Base-by-base conservation (phyloP, 2,113 vertebrate species). In the Sander lucioperca region DNA sequence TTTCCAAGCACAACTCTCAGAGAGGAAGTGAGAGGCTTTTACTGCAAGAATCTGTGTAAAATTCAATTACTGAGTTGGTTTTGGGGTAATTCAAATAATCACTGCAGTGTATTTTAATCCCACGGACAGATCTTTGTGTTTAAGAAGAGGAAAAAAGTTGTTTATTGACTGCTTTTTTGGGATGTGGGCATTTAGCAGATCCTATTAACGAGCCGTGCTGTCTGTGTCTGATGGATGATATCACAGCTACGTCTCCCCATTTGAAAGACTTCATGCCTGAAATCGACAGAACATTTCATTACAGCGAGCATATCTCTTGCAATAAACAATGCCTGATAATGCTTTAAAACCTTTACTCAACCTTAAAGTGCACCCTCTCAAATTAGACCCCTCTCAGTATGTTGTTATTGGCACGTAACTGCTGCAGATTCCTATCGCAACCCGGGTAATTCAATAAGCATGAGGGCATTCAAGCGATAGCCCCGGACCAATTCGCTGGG, bases 401-500 rank as follows among this genome's bases (percentile, higher is more conserved):
- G 94, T 96, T 95, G 82, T 92, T 88, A 81, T 94, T 97, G 96
- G 96, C 95, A 95, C 90, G 30, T 88, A 91, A 87, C 92, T 90
- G 85, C 91, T 87, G 91, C 51, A 86, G 89, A 96, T 97, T 93
- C 87, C 81, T 95, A 96, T 96, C 96, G 87, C 84, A 89, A 89
- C 73, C 84, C 27, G 48, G 47, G 53, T 95, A 96, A 96, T 95
- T 94, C 95, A 96, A 96, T 96, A 94, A 92, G 93, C 90, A 94
- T 77, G 76, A 79, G 86, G 94, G 94, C 94, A 94, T 84, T 90
- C 74, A 83, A 80, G 76, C 53, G 69, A 83, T 89, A 88, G 91
- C 86, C 86, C 74, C 80, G 23, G 86, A 92, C 89, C 87, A 88
- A 63, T 78, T 76, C 82, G 64, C 72, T 78, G 76, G 91, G 81